phyloP scores from a whole-genome alignment of 2,113 vertebrate species.

The Panthera leo region DNA sequence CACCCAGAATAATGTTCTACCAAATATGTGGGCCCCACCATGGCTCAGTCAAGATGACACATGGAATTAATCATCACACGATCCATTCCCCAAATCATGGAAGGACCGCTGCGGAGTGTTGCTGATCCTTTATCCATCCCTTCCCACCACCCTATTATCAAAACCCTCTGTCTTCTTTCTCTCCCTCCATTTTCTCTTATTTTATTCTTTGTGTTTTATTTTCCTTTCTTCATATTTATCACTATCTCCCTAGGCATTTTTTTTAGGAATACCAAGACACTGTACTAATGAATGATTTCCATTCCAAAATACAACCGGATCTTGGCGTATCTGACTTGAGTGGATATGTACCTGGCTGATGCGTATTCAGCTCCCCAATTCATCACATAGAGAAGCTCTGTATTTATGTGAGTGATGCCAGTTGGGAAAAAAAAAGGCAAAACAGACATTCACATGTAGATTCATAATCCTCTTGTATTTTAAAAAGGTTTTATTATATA shows the following conservation, averaged over 20 bases:
- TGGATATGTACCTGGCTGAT: rapidly evolving
- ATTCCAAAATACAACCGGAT: neutral
- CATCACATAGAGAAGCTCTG: neutral
- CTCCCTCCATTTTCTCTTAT: neutral
- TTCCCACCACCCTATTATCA: rapidly evolving
- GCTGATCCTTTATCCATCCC: neutral
- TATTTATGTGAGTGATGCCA: neutral
- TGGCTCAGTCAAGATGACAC: neutral
- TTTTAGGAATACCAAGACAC: neutral
- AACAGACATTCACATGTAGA: neutral
- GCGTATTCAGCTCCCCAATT: too few species aligned
- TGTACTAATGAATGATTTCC: rapidly evolving
- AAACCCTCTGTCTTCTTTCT: neutral
- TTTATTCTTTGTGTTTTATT: neutral
- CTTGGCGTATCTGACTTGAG: neutral
- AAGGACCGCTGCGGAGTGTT: neutral
- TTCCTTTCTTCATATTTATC: neutral
- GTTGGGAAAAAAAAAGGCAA: neutral
- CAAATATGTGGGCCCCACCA: neutral
- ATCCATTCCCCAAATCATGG: neutral
- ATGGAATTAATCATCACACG: neutral
- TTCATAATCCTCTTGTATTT: neutral
- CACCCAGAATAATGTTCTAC: neutral
- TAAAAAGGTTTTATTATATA: neutral
- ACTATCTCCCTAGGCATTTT: neutral